Base-by-base conservation (phyloP, 64 coral and sea anemone genomes). In the Catalaphyllia jardinei region DNA sequence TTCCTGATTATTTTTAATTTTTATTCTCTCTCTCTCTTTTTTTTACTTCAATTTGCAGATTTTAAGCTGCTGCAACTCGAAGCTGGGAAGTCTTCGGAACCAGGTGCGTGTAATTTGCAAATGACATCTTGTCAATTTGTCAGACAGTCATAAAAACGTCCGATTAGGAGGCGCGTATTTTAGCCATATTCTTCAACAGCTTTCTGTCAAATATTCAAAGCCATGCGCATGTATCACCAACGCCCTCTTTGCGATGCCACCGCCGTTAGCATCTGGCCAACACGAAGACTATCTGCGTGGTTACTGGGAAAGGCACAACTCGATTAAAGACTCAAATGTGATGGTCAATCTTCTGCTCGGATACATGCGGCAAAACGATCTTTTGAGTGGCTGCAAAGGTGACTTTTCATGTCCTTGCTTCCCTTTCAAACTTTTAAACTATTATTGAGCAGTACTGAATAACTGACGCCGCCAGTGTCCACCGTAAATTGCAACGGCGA, bases 21-120 rank as follows among this genome's bases (percentile, higher is more conserved):
- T 39, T 19, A 50, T 42, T 78, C 4, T 39, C 29, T 83, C 52
- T 78, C 4, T 39, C 29, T 83, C 52, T 86, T 80, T 62, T 17
- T 67, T 60, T 87, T 10, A 75, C 54, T 87, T 86, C 31, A 18
- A 59, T 60, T 81, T 8, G 52, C 49, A 98, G 93, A 94, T 98
- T 75, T 65, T 98, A 31, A 90, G 93, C 50, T 98, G 96, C 67
- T 98, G 93, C 81, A 98, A 94, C 62, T 93, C 90, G 33, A 98
- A 95, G 79, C 52, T 98, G 82, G 73, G 83, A 86, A 95, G 77
- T 87, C 90, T 98, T 65, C 90, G 96, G 60, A 94, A 86, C 65
- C 93, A 95, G 87, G 93, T 98, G 90, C 52, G 73, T 83, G 16
- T 31, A 75, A 69, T 69, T 65, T 29, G 3, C 10, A 64, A 64